Conservation (phyloP, 2,113 vertebrate species). For the Aphyosemion australe region DNA sequence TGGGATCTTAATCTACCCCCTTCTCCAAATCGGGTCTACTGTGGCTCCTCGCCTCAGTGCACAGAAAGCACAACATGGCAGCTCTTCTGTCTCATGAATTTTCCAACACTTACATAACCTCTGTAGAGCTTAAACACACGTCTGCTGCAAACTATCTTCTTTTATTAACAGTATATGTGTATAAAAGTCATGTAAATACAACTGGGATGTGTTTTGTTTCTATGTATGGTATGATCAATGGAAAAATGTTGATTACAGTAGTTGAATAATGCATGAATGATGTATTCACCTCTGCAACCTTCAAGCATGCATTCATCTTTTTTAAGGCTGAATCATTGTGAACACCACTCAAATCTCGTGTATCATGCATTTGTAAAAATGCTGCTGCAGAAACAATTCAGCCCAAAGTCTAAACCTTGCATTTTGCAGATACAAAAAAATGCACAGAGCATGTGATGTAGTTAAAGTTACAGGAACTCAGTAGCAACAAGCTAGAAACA, state of each 20-base stretch:
- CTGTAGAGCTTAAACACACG: too few species aligned
- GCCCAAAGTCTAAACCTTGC: not conserved
- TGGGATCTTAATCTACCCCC: slow-evolving; percentile 33
- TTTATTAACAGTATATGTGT: too few species aligned
- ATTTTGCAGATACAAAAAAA: not conserved
- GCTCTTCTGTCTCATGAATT: slow-evolving; percentile 28
- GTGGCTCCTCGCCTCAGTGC: slow-evolving; percentile 10
- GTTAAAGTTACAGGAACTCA: not conserved
- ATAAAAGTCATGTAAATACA: too few species aligned
- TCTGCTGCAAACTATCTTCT: too few species aligned
- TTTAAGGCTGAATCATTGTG: slow-evolving; percentile 2
- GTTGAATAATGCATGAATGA: slow-evolving; percentile 27
- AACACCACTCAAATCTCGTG: not conserved
- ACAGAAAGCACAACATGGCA: slow-evolving; percentile 1
- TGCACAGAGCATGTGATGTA: not conserved
- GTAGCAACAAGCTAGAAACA: not conserved
- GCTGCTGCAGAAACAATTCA: not conserved
- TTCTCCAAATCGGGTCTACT: too few species aligned
- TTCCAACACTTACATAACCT: slow-evolving; percentile 44
- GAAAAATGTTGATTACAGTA: slow-evolving; percentile 4
- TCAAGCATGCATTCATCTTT: slow-evolving; percentile 10
- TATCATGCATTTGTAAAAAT: not conserved
- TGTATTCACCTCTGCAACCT: not conserved
- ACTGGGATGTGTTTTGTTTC: too few species aligned
- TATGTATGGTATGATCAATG: too few species aligned